These are phyloP conservation scores for Ennomos fuscantarius DNA, from an alignment of 2,888 invertebrate species.

Conservation along the genomic window DNA sequence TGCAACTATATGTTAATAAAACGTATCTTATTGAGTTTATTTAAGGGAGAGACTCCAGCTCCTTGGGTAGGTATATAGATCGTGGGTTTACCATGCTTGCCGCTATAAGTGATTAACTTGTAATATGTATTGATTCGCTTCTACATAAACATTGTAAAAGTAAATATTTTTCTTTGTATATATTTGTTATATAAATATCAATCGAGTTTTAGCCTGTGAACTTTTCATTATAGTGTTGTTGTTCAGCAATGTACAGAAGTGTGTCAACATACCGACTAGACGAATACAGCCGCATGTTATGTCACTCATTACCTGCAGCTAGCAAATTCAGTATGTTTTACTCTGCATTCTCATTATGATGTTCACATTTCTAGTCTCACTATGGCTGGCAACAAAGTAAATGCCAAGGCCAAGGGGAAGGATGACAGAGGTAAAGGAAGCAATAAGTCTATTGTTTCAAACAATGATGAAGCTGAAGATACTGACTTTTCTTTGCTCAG, in stretches of 20 bases:
- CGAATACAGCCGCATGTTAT: constrained; percentile 20
- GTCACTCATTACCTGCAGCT: constrained; percentile 20
- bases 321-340: constrained; percentile 8
- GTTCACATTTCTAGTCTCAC: constrained; percentile 20
- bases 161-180: too few relatives aligned
- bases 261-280: constrained; percentile 16
- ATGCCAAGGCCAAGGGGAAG: constrained; percentile 69
- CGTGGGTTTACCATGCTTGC: constrained; percentile 66
- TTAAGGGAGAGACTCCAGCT: constrained; percentile 81
- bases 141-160: background rate
- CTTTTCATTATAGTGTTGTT: constrained; percentile 43
- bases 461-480: constrained; percentile 70
- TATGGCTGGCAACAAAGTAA: constrained; percentile 79
- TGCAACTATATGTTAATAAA: constrained; percentile 43
- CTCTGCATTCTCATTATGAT: background rate
- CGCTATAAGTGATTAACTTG: constrained; percentile 32
- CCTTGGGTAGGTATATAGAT: constrained; percentile 62
- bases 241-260: constrained; percentile 57
- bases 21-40: constrained; percentile 62
- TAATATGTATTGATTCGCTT: constrained; percentile 14
- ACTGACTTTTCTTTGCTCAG: constrained; percentile 84
- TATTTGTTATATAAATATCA: constrained; percentile 23
- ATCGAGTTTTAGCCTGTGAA: constrained; percentile 18
- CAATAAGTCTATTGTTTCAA: constrained; percentile 56
- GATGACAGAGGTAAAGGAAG: constrained; percentile 70